phyloP scores from a whole-genome alignment of 2,797 vertebrate species.

The Oryzias dopingdopingensis region DNA sequence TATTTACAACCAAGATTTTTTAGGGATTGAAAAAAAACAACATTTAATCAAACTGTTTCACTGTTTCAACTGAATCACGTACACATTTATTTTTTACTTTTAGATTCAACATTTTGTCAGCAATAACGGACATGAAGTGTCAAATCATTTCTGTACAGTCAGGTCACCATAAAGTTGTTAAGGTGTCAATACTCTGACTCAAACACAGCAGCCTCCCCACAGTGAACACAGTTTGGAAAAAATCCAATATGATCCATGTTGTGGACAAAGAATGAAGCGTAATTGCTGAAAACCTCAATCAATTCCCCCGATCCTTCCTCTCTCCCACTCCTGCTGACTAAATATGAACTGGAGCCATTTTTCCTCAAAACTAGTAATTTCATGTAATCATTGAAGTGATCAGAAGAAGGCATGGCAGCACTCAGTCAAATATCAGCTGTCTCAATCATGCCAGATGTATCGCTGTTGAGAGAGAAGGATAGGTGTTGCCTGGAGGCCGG shows the following conservation, averaged over 20 bases:
- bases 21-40: too few species aligned
- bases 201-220: conserved; percentile 30
- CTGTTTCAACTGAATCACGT: too few species aligned
- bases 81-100: too few species aligned
- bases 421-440: conserved; percentile 74
- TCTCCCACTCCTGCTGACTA: conserved; percentile 66
- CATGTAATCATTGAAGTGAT: conserved; percentile 74
- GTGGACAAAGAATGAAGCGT: conserved; percentile 66
- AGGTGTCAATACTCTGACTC: conserved; percentile 45
- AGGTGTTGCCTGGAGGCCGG: conserved; percentile 64
- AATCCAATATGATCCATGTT: conserved; percentile 55
- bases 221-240: conserved; percentile 19
- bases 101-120: too few species aligned
- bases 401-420: conserved; percentile 63
- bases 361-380: conserved; percentile 75
- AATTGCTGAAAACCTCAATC: conserved; percentile 77
- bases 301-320: conserved; percentile 58
- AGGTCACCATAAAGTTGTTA: conserved; percentile 27
- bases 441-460: conserved; percentile 64
- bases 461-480: conserved; percentile 50
- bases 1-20: too few species aligned
- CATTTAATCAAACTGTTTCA: too few species aligned
- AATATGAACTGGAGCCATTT: conserved; percentile 67
- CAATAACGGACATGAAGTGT: neutral
- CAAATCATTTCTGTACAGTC: conserved; percentile 28